Conservation (phyloP, 2,113 vertebrate species). For the Petrocephalus zakoni region DNA sequence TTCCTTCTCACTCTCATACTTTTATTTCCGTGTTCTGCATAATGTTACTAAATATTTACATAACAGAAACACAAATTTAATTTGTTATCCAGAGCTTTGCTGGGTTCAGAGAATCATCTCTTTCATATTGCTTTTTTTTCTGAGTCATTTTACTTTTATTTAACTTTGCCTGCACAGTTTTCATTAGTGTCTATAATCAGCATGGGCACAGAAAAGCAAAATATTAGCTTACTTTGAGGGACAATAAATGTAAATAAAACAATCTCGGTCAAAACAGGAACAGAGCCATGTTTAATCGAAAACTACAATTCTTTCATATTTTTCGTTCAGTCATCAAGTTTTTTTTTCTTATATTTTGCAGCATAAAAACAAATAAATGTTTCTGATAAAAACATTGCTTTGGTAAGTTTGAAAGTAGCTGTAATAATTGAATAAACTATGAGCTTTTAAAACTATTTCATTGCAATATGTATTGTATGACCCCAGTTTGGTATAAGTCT, state of each 20-base stretch:
- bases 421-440: background rate
- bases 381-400: background rate
- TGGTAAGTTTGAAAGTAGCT: background rate
- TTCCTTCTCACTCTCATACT: background rate
- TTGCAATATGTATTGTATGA: background rate
- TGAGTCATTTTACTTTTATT: background rate
- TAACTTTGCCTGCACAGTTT: background rate
- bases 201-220: background rate
- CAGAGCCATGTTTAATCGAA: background rate
- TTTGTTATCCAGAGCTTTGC: background rate
- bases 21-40: background rate
- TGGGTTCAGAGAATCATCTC: background rate
- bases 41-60: background rate
- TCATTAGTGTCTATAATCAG: background rate
- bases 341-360: background rate
- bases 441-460: background rate
- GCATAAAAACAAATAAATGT: background rate
- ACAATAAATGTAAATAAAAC: conserved; percentile 1
- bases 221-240: background rate
- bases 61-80: background rate
- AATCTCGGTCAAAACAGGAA: background rate
- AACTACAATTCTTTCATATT: background rate
- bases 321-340: background rate
- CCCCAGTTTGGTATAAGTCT: background rate
- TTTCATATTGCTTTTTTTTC: background rate